Evolutionary conservation across 2,888 invertebrate genomes (phyloP).

Genomic region (Petrolisthes manimaculis): DNA sequence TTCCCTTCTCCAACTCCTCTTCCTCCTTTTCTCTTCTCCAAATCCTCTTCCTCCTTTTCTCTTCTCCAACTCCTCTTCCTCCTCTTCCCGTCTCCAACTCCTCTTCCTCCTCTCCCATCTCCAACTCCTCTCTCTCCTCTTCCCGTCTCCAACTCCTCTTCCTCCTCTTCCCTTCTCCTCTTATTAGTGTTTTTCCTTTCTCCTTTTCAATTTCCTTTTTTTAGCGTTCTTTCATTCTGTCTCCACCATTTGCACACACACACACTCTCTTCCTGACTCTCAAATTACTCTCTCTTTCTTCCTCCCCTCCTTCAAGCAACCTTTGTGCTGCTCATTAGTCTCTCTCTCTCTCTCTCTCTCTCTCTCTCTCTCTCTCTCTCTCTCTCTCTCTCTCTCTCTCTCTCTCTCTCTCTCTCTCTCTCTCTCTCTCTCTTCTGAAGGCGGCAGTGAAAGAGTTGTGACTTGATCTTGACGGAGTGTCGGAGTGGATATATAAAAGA

Average conservation of each 20-base stretch:
- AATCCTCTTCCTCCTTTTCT: not conserved
- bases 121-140: not conserved
- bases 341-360: slow-evolving; percentile 31
- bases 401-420: not conserved
- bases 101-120: not conserved
- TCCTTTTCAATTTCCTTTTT: too few species aligned
- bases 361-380: slow-evolving; percentile 30
- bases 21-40: not conserved
- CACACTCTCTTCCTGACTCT: slow-evolving; percentile 12
- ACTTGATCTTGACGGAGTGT: not conserved
- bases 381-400: slow-evolving; percentile 20
- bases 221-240: not conserved
- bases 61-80: not conserved
- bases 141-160: not conserved
- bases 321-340: too few species aligned
- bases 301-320: too few species aligned
- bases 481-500: not conserved
- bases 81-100: not conserved
- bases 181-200: not conserved
- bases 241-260: not conserved
- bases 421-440: not conserved
- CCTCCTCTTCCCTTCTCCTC: too few species aligned
- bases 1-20: not conserved
- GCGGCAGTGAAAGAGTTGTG: not conserved
- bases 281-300: too few species aligned